phyloP scores from a whole-genome alignment of 2,113 vertebrate species.

The Rallus limicola region DNA sequence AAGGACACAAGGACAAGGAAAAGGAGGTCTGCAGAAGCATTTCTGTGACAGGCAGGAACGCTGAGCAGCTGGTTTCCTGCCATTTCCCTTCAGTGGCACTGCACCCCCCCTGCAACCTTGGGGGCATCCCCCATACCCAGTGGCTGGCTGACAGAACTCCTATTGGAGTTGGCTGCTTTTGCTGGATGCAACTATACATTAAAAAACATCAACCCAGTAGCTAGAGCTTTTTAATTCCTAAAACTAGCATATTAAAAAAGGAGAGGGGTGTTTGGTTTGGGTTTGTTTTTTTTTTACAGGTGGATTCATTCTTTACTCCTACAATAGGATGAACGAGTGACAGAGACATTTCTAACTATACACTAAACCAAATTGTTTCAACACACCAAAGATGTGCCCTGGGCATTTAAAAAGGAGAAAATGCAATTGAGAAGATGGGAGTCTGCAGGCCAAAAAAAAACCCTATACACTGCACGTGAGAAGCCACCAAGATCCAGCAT shows the following conservation, averaged over 20 bases:
- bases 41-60: neutral
- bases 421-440: neutral
- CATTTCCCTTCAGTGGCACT: neutral
- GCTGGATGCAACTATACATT: neutral
- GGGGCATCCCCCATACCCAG: neutral
- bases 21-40: neutral
- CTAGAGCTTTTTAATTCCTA: constrained; percentile 9
- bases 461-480: neutral
- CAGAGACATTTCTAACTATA: constrained; percentile 32
- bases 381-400: neutral
- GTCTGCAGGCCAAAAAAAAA: neutral
- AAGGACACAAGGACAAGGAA: neutral
- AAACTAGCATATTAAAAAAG: constrained; percentile 2
- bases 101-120: neutral
- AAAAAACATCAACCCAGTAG: neutral
- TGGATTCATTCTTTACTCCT: constrained; percentile 42
- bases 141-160: neutral
- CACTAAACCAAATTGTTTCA: constrained; percentile 23
- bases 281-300: neutral
- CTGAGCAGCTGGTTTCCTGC: neutral
- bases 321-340: constrained; percentile 2
- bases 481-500: neutral
- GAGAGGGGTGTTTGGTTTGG: neutral
- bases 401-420: neutral
- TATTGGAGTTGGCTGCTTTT: neutral